Evolutionary conservation across 2,797 vertebrate species (phyloP).

Genomic region (Avahi laniger): DNA sequence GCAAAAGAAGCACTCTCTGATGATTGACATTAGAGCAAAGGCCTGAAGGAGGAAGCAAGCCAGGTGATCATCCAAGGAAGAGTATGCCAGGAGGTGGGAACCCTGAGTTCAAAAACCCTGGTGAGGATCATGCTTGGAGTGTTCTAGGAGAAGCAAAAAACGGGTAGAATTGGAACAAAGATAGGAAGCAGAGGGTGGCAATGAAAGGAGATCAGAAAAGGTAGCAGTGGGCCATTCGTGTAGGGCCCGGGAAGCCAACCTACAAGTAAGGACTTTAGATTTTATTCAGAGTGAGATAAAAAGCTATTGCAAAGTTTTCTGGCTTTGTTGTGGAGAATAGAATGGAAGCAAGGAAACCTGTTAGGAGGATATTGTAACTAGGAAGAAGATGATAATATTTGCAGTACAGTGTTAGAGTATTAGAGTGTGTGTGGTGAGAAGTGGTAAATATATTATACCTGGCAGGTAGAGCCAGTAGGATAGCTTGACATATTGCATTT

Average conservation of each 20-base stretch:
- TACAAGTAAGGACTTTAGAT: not conserved
- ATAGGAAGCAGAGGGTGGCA: not conserved
- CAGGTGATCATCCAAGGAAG: not conserved
- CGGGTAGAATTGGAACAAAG: not conserved
- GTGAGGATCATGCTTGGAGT: not conserved
- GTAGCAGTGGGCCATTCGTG: not conserved
- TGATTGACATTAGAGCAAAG: not conserved
- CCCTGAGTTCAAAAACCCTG: not conserved
- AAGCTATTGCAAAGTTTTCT: not conserved
- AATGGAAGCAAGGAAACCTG: not conserved
- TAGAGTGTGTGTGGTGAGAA: not conserved
- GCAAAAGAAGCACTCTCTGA: not conserved
- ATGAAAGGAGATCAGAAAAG: not conserved
- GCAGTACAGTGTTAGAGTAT: not conserved
- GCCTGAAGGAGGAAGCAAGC: not conserved
- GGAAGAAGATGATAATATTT: not conserved
- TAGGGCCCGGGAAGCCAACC: not conserved
- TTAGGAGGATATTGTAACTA: not conserved
- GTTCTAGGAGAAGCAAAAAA: not conserved
- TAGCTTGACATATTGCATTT: not conserved
- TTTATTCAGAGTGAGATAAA: not conserved
- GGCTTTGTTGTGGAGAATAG: not conserved
- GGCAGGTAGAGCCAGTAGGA: not conserved
- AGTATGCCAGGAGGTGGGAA: not conserved
- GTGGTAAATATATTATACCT: not conserved